These are phyloP conservation scores for Dinoponera quadriceps DNA, from an alignment of 1,140 invertebrate genomes.

Conservation along the genomic window DNA sequence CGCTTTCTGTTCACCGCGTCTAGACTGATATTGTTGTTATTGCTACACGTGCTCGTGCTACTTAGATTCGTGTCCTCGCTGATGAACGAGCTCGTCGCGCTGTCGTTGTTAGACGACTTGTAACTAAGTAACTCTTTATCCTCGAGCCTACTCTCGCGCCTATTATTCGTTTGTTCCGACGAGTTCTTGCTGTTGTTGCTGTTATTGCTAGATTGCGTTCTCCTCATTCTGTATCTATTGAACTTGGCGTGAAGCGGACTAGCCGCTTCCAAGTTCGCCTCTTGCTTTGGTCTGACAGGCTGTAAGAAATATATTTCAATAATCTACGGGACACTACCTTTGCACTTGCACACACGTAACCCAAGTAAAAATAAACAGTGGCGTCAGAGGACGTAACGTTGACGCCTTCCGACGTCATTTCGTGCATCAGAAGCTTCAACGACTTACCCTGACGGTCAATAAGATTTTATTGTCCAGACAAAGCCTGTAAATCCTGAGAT, in stretches of 20 bases:
- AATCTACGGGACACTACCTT: neutral
- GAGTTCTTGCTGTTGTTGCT: neutral
- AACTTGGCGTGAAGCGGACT: neutral
- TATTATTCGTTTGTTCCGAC: constrained; percentile 59
- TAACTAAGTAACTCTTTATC: constrained; percentile 41
- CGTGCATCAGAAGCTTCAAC: neutral
- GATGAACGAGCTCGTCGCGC: constrained; percentile 44
- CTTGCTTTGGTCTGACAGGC: constrained; percentile 60
- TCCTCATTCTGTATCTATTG: constrained; percentile 62
- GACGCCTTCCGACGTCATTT: neutral
- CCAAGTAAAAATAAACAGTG: too few species aligned
- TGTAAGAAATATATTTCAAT: constrained; percentile 39
- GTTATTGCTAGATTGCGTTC: constrained; percentile 77
- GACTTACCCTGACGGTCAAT: constrained; percentile 76
- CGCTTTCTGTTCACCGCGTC: constrained; percentile 20
- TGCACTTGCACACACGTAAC: neutral
- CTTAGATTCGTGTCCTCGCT: constrained; percentile 69
- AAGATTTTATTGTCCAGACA: constrained; percentile 81
- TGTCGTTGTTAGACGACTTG: constrained; percentile 59
- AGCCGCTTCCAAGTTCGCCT: neutral
- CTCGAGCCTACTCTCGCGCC: constrained; percentile 47
- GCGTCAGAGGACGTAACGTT: too few species aligned
- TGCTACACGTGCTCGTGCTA: constrained; percentile 62
- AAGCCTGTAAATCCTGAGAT: constrained; percentile 87
- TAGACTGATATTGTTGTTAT: constrained; percentile 57